Evolutionary conservation across 2,113 vertebrate genomes (phyloP), one percentile per base, ranked within the genome.

Genomic region (Rafetus swinhoei): DNA sequence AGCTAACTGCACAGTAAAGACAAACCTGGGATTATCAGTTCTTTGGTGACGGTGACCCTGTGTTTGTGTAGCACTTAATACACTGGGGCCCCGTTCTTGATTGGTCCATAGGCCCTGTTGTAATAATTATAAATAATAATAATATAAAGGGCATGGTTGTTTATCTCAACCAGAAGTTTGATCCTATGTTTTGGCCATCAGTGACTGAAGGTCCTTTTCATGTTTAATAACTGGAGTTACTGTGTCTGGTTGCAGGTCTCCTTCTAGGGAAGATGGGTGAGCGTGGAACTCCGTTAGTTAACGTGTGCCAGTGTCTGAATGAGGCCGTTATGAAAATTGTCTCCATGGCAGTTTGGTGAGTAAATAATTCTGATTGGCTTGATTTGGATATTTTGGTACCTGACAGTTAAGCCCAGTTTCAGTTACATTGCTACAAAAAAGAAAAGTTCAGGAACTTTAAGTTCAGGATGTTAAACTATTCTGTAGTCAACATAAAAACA

Each of bases 271-370:
- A 98, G 89, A 99, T 99, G 99, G 99, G 99, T 0, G 98, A 99
- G 79, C 97, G 99, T 52, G 99, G 99, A 80, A 85, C 97, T 0
- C 99, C 99, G 0, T 95, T 99, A 90, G 97, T 99, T 8, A 99
- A 98, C 3, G 98, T 99, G 7, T 99, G 99, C 97, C 98, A 99
- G 97, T 99, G 99, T 7, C 98, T 99, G 93, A 99, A 99, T 0
- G 99, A 99, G 94, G 99, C 98, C 0, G 98, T 99, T 3, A 99
- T 99, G 99, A 99, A 99, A 94, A 98, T 99, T 60, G 99, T 99
- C 93, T 99, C 99, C 0, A 98, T 99, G 50, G 99, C 98, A 0
- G 99, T 99, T 10, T 99, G 99, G 99, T 99, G 97, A 98, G 95
- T 81, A 32, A 27, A 27, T 0, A n/a, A 69, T 55, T 79, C 57